A percentile compares a stretch with the other conserved stretches of the same genome.
Evolutionary conservation across 2,797 vertebrate species (phyloP).

Genomic region (Gymnocypris eckloni): DNA sequence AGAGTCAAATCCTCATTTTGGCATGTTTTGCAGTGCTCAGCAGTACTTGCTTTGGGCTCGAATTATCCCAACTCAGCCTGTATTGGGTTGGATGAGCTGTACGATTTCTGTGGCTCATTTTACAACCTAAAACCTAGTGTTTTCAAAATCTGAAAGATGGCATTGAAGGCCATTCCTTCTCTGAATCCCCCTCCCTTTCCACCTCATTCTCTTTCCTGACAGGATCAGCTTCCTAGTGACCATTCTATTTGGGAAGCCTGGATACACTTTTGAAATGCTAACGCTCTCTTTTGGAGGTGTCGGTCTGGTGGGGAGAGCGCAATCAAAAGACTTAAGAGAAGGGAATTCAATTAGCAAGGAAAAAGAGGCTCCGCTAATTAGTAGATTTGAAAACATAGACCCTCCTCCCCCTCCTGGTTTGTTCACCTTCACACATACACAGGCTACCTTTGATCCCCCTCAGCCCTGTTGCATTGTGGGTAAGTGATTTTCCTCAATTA

Average conservation of each 20-base stretch:
- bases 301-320: constrained; percentile 69
- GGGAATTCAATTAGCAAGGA: constrained; percentile 83
- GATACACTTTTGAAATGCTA: constrained; percentile 82
- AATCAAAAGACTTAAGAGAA: constrained; percentile 72
- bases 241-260: constrained; percentile 76
- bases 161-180: constrained; percentile 73
- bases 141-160: constrained; percentile 75
- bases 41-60: not conserved
- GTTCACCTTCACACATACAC: constrained; percentile 59
- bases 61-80: constrained; percentile 57
- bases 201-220: constrained; percentile 50
- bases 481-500: constrained; percentile 55
- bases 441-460: constrained; percentile 60
- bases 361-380: constrained; percentile 79
- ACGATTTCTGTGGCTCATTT: constrained; percentile 63
- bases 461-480: constrained; percentile 57
- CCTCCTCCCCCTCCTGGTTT: constrained; percentile 52
- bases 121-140: constrained; percentile 65
- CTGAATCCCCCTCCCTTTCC: constrained; percentile 65
- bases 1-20: not conserved
- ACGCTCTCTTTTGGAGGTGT: constrained; percentile 73
- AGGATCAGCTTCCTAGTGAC: constrained; percentile 75
- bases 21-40: not conserved
- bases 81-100: constrained; percentile 70
- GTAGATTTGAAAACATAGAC: constrained; percentile 76